phyloP scores from a whole-genome alignment of 2,888 invertebrate genomes.

The Antitype chi region DNA sequence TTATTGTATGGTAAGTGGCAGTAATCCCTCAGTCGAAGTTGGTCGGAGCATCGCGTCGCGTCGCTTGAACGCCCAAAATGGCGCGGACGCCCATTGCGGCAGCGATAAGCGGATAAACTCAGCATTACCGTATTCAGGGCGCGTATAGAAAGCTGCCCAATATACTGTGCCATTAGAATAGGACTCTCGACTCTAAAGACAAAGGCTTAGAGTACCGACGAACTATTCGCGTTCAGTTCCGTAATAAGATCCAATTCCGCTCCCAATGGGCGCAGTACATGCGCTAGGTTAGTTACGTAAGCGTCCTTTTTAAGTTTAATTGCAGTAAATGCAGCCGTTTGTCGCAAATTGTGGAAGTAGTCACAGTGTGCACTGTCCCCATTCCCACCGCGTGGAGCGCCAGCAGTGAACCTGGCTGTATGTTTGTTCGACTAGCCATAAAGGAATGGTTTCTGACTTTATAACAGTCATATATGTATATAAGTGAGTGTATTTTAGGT shows the following conservation, averaged over 20 bases:
- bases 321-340: conserved; percentile 63
- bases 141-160: conserved; percentile 75
- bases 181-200: conserved; percentile 58
- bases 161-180: conserved; percentile 52
- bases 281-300: conserved; percentile 56
- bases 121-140: conserved; percentile 74
- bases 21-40: conserved; percentile 28
- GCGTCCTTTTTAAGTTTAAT: conserved; percentile 69
- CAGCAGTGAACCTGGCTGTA: not conserved
- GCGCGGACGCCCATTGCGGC: conserved; percentile 59
- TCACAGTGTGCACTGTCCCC: conserved; percentile 40
- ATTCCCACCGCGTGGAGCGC: conserved; percentile 43
- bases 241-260: conserved; percentile 50
- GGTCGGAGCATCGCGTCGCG: conserved; percentile 28
- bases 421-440: conserved; percentile 8
- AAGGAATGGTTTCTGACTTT: conserved; percentile 27
- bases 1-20: conserved; percentile 38
- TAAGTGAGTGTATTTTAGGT: not conserved
- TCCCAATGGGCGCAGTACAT: conserved; percentile 35
- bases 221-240: conserved; percentile 35
- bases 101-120: conserved; percentile 71
- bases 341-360: conserved; percentile 53
- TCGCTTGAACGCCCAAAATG: conserved; percentile 66
- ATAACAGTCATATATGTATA: conserved; percentile 23
- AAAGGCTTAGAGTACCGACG: conserved; percentile 38